Evolutionary conservation across 2,113 vertebrate genomes (phyloP).

Genomic region (Myotis brandtii): DNA sequence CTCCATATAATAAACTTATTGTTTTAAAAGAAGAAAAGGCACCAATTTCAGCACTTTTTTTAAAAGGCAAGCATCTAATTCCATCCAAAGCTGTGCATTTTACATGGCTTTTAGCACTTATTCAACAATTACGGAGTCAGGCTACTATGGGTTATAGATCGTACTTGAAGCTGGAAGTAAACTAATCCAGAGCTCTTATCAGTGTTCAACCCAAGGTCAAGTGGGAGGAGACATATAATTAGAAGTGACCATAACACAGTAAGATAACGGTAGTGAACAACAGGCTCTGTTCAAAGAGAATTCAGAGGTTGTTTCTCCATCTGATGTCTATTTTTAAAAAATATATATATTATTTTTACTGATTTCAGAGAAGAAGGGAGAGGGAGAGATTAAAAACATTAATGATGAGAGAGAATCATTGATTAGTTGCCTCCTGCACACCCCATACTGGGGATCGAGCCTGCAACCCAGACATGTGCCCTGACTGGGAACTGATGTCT

Average conservation of each 20-base stretch:
- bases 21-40: background rate
- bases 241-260: background rate
- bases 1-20: background rate
- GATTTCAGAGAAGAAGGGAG: too few species aligned
- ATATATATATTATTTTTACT: too few species aligned
- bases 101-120: background rate
- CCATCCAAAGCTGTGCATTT: background rate
- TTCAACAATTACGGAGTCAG: background rate
- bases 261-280: background rate
- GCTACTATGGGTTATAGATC: background rate
- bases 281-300: background rate
- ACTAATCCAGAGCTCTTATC: background rate
- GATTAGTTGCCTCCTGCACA: too few species aligned
- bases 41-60: background rate
- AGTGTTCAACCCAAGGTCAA: background rate
- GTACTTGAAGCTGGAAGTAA: background rate
- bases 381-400: too few species aligned
- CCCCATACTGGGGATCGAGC: too few species aligned
- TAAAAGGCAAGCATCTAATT: background rate
- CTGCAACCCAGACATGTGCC: too few species aligned
- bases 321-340: background rate
- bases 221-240: background rate
- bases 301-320: background rate
- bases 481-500: background rate
- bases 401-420: too few species aligned